phyloP scores from a whole-genome alignment of 53 echinoderm and acorn worm species.

The Zoroaster sp. region DNA sequence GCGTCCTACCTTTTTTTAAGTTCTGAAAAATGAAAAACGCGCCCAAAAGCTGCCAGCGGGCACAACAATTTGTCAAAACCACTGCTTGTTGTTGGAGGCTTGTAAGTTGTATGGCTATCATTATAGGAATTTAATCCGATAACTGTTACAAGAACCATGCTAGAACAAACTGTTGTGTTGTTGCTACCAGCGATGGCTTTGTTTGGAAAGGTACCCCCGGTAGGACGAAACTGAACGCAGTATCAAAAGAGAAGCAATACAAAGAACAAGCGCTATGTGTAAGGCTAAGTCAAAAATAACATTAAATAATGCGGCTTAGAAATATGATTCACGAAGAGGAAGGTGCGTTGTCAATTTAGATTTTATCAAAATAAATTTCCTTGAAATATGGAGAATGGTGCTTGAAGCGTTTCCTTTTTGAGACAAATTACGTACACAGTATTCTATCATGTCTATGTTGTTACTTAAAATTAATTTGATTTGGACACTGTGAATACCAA shows the following conservation, averaged over 20 bases:
- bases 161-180: not conserved
- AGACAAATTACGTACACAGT: no score
- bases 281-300: no score
- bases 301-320: no score
- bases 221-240: not conserved
- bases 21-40: not conserved
- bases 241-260: not conserved
- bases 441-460: no score
- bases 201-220: not conserved
- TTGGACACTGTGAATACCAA: no score
- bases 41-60: constrained; percentile 18
- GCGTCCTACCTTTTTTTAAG: constrained; percentile 11
- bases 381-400: no score
- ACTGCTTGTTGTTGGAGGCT: not conserved
- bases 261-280: no score
- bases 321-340: no score
- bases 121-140: not conserved
- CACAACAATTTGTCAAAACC: constrained; percentile 20
- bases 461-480: no score
- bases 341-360: no score
- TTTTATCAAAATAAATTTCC: no score
- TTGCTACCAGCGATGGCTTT: not conserved
- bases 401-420: no score
- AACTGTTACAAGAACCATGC: not conserved
- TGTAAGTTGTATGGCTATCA: constrained; percentile 1